Base-by-base conservation (phyloP, 2,888 invertebrate species). In the Pachliopta kotzebuea region DNA sequence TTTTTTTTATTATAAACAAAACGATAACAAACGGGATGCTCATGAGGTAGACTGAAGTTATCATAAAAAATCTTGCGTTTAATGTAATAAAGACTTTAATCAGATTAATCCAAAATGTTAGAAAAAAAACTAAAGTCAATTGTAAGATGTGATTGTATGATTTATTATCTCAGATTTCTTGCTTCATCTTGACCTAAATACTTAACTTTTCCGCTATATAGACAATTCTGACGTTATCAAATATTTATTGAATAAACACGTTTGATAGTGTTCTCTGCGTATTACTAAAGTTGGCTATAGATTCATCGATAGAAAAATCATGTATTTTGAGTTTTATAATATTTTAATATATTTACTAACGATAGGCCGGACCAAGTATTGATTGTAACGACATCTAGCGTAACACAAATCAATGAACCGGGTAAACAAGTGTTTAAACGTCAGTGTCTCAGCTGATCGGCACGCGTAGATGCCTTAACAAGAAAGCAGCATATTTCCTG, bases 381-480 rank as follows among this genome's bases (percentile, higher is more conserved):
- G 71, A 70, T 67, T 62, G 69, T 45, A 67, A 75, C 88, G 91
- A 86, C 91, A 90, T 89, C 91, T 90, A 83, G 76, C 78, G 86
- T 75, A 71, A 64, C 64, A 67, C 68, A 68, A 70, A 68, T 77
- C 72, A 86, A 74, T 78, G 79, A 70, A 68, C 72, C 77, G 75
- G 75, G 90, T 90, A 91, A 91, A 91, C 90, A 91, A 86, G 84
- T 83, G 86, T 87, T 74, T 72, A 79, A 84, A 83, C 83, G 86
- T 85, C 88, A 87, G 78, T 79, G 74, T 83, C 88, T 86, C 91
- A 91, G 91, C 91, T 91, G 91, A 90, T 90, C 86, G 80, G 78
- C 82, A 81, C 81, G 81, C 86, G 86, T 80, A 6, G 1, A 45
- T 45, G 45, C 78, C 73, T 78, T 75, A 74, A 74, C 71, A 74